A percentile compares a stretch with the other conserved stretches of the same genome.
Evolutionary conservation across 2,797 vertebrate species (phyloP).

Genomic region (Sparidentex hasta): DNA sequence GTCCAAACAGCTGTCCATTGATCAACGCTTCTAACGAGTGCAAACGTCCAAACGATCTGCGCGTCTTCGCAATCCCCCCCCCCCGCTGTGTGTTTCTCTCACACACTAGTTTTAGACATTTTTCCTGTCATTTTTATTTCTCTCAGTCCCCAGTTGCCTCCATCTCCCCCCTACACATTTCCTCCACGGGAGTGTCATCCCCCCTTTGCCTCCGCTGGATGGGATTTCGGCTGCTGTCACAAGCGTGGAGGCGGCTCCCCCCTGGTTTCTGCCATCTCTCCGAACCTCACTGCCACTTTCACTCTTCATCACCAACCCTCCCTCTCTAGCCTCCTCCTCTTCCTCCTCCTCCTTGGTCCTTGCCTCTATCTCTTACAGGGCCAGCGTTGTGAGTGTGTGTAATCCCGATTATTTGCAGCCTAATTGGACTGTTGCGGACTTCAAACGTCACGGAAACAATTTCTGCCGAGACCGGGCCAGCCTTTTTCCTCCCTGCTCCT

Average conservation of each 20-base stretch:
- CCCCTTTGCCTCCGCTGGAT: conserved; percentile 63
- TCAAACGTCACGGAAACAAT: conserved; percentile 65
- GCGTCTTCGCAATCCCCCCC: conserved; percentile 24
- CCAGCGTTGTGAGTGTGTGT: conserved; percentile 49
- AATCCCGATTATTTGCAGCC: conserved; percentile 68
- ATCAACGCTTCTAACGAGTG: conserved; percentile 51
- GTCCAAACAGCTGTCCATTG: conserved; percentile 49
- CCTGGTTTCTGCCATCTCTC: conserved; percentile 74
- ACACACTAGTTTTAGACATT: conserved; percentile 29
- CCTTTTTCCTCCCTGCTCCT: conserved; percentile 25
- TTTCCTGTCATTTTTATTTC: conserved; percentile 51
- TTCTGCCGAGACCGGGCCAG: conserved; percentile 42
- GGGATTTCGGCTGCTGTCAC: conserved; percentile 73
- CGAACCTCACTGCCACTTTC: conserved; percentile 75
- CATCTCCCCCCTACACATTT: conserved; percentile 37
- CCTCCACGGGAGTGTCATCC: conserved; percentile 66
- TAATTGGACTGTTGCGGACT: conserved; percentile 74
- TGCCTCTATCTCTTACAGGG: conserved; percentile 53
- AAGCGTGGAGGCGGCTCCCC: conserved; percentile 62
- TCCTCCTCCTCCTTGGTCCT: conserved; percentile 44
- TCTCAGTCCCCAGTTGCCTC: conserved; percentile 14
- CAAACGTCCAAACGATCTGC: conserved; percentile 56
- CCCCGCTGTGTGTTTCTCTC: conserved; percentile 40
- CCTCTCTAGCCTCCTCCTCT: conserved; percentile 36
- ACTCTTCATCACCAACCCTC: conserved; percentile 63